These are phyloP conservation scores for Lasioglossum figueresi DNA, from an alignment of 2,888 invertebrate species.

Conservation along the genomic window DNA sequence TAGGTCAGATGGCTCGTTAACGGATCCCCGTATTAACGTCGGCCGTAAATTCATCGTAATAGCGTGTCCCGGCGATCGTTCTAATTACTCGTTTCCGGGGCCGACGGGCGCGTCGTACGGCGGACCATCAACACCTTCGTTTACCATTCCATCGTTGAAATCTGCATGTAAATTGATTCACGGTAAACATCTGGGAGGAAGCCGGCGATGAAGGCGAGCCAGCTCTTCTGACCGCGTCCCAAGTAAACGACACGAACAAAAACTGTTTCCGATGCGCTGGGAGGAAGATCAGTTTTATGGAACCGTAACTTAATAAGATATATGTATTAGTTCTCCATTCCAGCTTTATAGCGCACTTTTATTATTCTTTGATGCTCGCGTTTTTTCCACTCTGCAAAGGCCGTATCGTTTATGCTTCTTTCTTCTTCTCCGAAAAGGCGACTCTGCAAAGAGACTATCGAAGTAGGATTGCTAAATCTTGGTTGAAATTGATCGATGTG, in stretches of 20 bases:
- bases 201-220: slow-evolving; percentile 23
- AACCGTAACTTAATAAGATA: not conserved
- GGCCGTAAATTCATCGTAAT: slow-evolving; percentile 68
- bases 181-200: slow-evolving; percentile 16
- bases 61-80: slow-evolving; percentile 63
- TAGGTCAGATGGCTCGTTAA: slow-evolving; percentile 72
- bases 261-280: not conserved
- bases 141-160: slow-evolving; percentile 40
- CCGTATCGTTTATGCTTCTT: not conserved
- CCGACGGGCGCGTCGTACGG: slow-evolving; percentile 38
- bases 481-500: not conserved
- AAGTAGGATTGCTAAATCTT: not conserved
- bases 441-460: not conserved
- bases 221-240: not conserved
- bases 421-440: not conserved
- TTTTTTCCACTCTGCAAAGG: not conserved
- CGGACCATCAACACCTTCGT: slow-evolving; percentile 50
- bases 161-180: slow-evolving; percentile 48
- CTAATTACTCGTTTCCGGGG: slow-evolving; percentile 66
- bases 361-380: not conserved
- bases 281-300: not conserved
- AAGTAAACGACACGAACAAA: not conserved
- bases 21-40: slow-evolving; percentile 56
- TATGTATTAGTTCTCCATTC: not conserved
- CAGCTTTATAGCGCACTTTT: not conserved